A percentile compares a stretch with the other conserved stretches of the same genome.
phyloP scores from a whole-genome alignment of 1,140 invertebrate species.

The Mycetomoellerius zeteki region DNA sequence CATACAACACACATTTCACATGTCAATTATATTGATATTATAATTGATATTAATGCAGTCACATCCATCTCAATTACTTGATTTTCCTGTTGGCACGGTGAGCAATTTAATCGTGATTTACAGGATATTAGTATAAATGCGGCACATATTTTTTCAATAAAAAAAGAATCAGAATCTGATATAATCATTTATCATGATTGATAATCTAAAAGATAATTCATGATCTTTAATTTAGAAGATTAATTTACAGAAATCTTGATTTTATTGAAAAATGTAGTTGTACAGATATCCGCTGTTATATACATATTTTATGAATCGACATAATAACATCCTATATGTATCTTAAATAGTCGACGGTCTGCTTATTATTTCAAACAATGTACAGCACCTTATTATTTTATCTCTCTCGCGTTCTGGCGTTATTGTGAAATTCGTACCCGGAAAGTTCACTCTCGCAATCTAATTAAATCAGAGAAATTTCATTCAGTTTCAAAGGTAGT shows the following conservation, averaged over 20 bases:
- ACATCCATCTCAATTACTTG: slow-evolving; percentile 47
- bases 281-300: too few species aligned
- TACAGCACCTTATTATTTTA: slow-evolving; percentile 3
- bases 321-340: neutral
- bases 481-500: neutral
- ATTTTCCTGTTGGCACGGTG: neutral
- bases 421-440: neutral
- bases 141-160: neutral
- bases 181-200: neutral
- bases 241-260: neutral
- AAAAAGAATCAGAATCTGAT: neutral
- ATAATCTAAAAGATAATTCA: neutral
- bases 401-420: neutral
- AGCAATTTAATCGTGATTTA: slow-evolving; percentile 24
- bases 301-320: slow-evolving; percentile 5
- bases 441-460: neutral
- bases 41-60: slow-evolving; percentile 45
- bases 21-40: neutral
- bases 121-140: slow-evolving; percentile 31
- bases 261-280: slow-evolving; percentile 1
- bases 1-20: neutral
- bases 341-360: neutral
- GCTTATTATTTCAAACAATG: slow-evolving; percentile 10
- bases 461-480: slow-evolving; percentile 30
- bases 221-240: slow-evolving; percentile 21